Base-by-base conservation (phyloP, 2,888 invertebrate species). In the Amphimallon solstitiale region DNA sequence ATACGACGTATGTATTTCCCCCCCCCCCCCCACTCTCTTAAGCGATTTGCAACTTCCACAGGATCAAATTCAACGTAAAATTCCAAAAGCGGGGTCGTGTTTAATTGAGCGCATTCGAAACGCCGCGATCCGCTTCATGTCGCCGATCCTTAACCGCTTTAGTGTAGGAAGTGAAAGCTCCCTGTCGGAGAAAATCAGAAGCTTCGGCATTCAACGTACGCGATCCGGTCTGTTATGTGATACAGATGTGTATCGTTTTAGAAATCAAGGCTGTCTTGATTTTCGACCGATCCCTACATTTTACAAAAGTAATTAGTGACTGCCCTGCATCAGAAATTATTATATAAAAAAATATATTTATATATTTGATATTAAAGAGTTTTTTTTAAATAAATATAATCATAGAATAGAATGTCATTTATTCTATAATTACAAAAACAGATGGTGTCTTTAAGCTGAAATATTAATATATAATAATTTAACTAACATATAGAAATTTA, bases 21-120 rank as follows among this genome's bases (percentile, higher is more conserved):
- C 15, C 45, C 15, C 45, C 7, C 23, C 40, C n/a, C n/a, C n/a
- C n/a, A n/a, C 40, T 4, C 52, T 43, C 40, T 40, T 56, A 40
- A 23, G 23, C 21, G 40, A 40, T 14, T 23, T 21, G 40, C 40
- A 54, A 54, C 54, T 38, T 4, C 7, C n/a, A 37, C 37, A 6
- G 15, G 56, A 43, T 15, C 43, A 56, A 56, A 56, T 56, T 38
- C 56, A 43, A 43, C 56, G 40, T 56, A 56, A 56, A 56, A 56
- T 43, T 56, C 43, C 56, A 14, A 29, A 29, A 2, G 29, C 29
- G 9, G 29, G 40, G 56, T 23, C 43, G 56, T 56, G 56, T 56
- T 56, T 56, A 56, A 56, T 56, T 56, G 56, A 56, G 56, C 56
- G 56, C 40, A 40, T 14, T 12, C 54, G 38, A 38, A 19, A 40